These are phyloP conservation scores for Rhinophrynus dorsalis DNA, from an alignment of 2,797 vertebrate species.

Conservation along the genomic window DNA sequence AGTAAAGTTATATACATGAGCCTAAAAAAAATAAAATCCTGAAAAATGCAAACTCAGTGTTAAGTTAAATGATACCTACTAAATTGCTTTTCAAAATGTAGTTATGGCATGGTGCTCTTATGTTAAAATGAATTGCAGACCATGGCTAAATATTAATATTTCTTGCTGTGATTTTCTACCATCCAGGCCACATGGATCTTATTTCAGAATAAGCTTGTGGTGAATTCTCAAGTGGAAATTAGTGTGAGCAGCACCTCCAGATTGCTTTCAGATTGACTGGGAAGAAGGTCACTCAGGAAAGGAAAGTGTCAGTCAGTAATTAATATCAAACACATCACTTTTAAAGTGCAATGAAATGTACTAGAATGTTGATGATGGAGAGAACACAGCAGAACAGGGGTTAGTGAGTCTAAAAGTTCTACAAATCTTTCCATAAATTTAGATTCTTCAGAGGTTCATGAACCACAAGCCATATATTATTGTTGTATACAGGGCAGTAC, in stretches of 20 bases:
- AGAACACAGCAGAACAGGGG: not conserved
- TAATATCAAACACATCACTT: constrained; percentile 36
- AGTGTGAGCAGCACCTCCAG: constrained; percentile 43
- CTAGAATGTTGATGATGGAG: constrained; percentile 4
- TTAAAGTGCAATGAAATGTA: constrained; percentile 28
- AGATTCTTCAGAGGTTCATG: not conserved
- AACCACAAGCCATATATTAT: too few species aligned
- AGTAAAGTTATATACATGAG: too few species aligned
- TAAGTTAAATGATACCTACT: too few species aligned
- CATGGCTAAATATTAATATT: constrained; percentile 1
- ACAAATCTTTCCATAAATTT: not conserved
- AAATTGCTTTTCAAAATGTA: too few species aligned
- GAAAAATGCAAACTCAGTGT: too few species aligned
- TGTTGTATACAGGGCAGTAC: too few species aligned
- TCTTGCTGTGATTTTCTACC: constrained; percentile 7
- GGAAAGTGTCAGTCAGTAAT: constrained; percentile 44
- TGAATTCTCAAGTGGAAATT: constrained; percentile 42
- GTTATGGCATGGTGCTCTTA: too few species aligned
- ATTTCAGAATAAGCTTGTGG: constrained; percentile 24
- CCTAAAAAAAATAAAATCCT: too few species aligned
- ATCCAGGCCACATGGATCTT: constrained; percentile 4
- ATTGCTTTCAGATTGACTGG: constrained; percentile 25
- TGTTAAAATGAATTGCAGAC: too few species aligned
- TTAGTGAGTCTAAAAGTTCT: not conserved
- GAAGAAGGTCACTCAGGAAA: constrained; percentile 19